These are phyloP conservation scores for Glyphotaelius pellucidus DNA, from an alignment of 2,888 invertebrate species.

Conservation along the genomic window DNA sequence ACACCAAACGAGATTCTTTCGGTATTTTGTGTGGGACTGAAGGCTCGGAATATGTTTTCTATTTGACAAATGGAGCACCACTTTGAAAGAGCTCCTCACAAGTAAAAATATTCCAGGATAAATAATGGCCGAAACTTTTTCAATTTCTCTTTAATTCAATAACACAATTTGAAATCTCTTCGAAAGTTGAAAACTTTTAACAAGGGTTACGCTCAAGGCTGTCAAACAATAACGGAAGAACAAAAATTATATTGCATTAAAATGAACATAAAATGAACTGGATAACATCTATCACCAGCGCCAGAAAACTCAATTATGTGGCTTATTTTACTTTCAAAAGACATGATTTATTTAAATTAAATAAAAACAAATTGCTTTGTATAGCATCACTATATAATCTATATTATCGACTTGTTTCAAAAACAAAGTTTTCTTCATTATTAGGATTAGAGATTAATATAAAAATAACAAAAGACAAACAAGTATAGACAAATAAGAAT, in stretches of 20 bases:
- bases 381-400: too few species aligned
- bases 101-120: slow-evolving; percentile 32
- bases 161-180: slow-evolving; percentile 18
- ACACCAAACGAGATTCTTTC: background rate
- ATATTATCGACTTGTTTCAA: too few species aligned
- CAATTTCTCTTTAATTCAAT: slow-evolving; percentile 29
- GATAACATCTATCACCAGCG: background rate
- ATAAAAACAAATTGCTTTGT: too few species aligned
- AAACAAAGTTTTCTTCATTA: too few species aligned
- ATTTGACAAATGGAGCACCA: slow-evolving; percentile 42
- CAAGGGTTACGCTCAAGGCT: slow-evolving; percentile 12
- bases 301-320: background rate
- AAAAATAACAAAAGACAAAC: too few species aligned
- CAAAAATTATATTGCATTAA: slow-evolving; percentile 1
- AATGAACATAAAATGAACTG: background rate
- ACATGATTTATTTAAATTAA: background rate
- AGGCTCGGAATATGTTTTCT: slow-evolving; percentile 38
- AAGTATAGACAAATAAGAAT: too few species aligned
- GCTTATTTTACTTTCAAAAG: background rate
- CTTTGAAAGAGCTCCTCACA: slow-evolving; percentile 30
- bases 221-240: background rate
- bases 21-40: slow-evolving; percentile 35
- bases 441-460: too few species aligned
- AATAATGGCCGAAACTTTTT: slow-evolving; percentile 32
- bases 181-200: slow-evolving; percentile 22